These are phyloP conservation scores for honey bee (Apis mellifera) DNA, from an alignment of 1,140 invertebrate genomes.

Conservation along the genomic window DNA sequence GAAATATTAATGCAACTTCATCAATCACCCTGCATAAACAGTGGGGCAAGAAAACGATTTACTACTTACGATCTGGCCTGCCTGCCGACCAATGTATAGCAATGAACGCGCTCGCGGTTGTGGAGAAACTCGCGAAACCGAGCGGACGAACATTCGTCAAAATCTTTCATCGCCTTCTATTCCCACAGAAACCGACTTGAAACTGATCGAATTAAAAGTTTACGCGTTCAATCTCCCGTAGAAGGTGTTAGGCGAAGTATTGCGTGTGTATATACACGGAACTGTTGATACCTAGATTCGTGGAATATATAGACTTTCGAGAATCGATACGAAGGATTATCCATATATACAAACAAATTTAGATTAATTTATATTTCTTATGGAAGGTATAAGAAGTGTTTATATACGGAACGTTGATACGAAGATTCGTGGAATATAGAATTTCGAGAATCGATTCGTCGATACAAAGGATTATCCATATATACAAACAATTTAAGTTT, in stretches of 20 bases:
- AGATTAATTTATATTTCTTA: too few relatives aligned
- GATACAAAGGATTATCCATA: too few relatives aligned
- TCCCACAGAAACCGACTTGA: slow-evolving; percentile 7
- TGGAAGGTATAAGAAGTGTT: too few relatives aligned
- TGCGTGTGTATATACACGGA: not conserved
- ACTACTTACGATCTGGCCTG: slow-evolving; percentile 52
- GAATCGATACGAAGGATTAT: too few relatives aligned
- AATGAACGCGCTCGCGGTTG: slow-evolving; percentile 1
- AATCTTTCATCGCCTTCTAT: slow-evolving; percentile 46
- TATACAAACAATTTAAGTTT: too few relatives aligned
- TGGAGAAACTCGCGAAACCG: slow-evolving; percentile 14
- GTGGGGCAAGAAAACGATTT: slow-evolving; percentile 63
- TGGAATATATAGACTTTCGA: too few relatives aligned
- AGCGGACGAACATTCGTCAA: slow-evolving; percentile 46
- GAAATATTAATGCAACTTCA: slow-evolving; percentile 69
- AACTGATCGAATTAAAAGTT: slow-evolving; percentile 23
- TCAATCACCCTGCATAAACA: slow-evolving; percentile 67
- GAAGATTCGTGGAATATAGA: too few relatives aligned
- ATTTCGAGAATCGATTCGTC: too few relatives aligned
- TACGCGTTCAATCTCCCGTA: not conserved
- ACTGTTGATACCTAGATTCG: too few relatives aligned
- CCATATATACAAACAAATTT: too few relatives aligned
- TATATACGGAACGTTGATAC: too few relatives aligned
- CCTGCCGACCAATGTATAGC: slow-evolving; percentile 52
- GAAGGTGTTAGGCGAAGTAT: too few relatives aligned